These are phyloP conservation scores for Eidolon dupreanum DNA, from an alignment of 2,797 vertebrate genomes.

Conservation along the genomic window DNA sequence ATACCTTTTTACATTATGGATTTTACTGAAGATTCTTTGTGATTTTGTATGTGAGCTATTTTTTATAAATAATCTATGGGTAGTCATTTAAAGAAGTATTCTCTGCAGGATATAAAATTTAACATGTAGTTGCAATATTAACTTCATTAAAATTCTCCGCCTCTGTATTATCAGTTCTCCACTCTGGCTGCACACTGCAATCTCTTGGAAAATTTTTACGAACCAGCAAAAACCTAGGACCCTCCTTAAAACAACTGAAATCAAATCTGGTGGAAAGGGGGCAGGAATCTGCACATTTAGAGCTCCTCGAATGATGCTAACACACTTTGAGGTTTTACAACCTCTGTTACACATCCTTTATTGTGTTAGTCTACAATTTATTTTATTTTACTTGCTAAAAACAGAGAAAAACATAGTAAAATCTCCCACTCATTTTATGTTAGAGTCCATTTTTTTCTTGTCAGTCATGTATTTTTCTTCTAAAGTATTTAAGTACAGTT, in stretches of 20 bases:
- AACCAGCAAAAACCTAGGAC: neutral
- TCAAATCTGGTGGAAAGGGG: neutral
- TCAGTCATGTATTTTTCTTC: neutral
- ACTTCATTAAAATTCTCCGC: conserved; percentile 15
- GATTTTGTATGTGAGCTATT: neutral
- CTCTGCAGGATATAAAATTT: neutral
- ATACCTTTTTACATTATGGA: neutral
- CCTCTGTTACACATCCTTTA: neutral
- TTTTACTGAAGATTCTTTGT: conserved; percentile 42
- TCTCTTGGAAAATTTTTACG: neutral
- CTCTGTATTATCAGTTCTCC: neutral
- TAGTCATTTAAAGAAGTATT: conserved; percentile 8
- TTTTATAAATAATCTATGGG: conserved; percentile 3
- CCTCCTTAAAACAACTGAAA: neutral
- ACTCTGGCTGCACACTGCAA: neutral
- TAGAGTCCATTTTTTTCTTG: neutral
- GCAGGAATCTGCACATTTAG: neutral
- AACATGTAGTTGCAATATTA: neutral
- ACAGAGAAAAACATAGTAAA: neutral
- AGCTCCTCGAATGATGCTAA: neutral
- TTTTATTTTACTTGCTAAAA: neutral
- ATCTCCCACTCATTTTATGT: neutral
- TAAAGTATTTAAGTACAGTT: neutral
- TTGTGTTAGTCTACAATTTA: neutral
- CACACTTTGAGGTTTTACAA: neutral